phyloP scores from a whole-genome alignment of 1,140 invertebrate genomes.

The Drosophila kikkawai region DNA sequence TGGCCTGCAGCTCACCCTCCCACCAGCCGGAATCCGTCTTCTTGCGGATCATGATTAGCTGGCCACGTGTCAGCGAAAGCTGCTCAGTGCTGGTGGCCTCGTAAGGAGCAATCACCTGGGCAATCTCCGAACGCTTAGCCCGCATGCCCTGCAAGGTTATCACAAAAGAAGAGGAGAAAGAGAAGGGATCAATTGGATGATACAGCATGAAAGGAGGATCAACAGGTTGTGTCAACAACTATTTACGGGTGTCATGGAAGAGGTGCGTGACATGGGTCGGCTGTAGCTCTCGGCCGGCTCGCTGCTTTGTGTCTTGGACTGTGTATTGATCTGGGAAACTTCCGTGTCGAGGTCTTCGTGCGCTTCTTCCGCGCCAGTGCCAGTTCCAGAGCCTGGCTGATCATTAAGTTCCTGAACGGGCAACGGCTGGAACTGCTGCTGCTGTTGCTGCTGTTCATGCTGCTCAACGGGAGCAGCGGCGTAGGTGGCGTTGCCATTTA shows the following conservation, averaged over 20 bases:
- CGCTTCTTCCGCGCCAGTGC: constrained; percentile 66
- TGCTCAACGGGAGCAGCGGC: constrained; percentile 36
- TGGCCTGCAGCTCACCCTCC: constrained; percentile 99
- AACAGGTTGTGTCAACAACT: constrained; percentile 71
- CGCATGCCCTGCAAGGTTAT: constrained; percentile 81
- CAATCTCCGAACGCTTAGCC: constrained; percentile 94
- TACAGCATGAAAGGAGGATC: background rate
- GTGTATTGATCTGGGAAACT: constrained; percentile 85
- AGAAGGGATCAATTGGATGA: constrained; percentile 1
- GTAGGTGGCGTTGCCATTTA: constrained; percentile 65
- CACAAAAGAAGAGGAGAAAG: background rate
- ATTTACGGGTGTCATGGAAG: constrained; percentile 85
- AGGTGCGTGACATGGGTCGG: constrained; percentile 85
- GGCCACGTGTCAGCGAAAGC: constrained; percentile 95
- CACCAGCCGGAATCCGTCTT: constrained; percentile 99
- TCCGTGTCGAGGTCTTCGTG: constrained; percentile 84
- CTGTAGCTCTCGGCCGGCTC: constrained; percentile 83
- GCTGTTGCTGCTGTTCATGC: constrained; percentile 33
- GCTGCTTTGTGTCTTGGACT: constrained; percentile 80
- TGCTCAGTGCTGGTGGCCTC: constrained; percentile 96
- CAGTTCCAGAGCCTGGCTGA: constrained; percentile 30
- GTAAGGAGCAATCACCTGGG: constrained; percentile 95
- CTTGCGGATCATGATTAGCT: constrained; percentile 97
- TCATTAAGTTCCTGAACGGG: constrained; percentile 34
- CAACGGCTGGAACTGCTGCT: constrained; percentile 21